These are phyloP conservation scores for Mungos mungo DNA, from an alignment of 2,113 vertebrate species.

Conservation along the genomic window DNA sequence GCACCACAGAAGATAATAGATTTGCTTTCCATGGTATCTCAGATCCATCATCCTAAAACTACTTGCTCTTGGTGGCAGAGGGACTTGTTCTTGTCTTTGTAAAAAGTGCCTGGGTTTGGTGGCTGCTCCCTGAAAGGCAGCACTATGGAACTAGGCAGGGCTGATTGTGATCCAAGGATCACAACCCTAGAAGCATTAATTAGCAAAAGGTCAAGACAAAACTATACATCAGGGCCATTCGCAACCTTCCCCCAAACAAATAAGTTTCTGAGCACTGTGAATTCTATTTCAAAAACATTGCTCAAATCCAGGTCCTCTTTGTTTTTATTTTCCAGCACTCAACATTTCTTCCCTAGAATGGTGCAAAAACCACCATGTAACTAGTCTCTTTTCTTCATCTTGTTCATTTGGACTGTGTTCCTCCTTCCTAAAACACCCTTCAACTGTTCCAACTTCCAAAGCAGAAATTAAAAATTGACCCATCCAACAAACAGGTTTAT, in stretches of 20 bases:
- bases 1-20: conserved; percentile 55
- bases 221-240: background rate
- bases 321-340: background rate
- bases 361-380: background rate
- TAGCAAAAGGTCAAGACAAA: background rate
- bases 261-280: background rate
- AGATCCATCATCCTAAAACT: conserved; percentile 68
- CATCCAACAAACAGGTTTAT: background rate
- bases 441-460: background rate
- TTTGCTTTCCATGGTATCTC: conserved; percentile 46
- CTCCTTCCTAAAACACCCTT: background rate
- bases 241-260: background rate
- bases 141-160: background rate
- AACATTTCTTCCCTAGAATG: background rate
- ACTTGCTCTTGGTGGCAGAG: conserved; percentile 13
- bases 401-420: background rate
- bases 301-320: background rate
- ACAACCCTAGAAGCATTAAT: background rate
- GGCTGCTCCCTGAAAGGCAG: background rate
- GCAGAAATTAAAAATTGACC: background rate
- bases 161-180: background rate
- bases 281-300: background rate
- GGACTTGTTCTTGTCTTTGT: background rate
- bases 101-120: background rate
- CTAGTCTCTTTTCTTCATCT: background rate